Base-by-base conservation (phyloP, 2,888 invertebrate species). In the Stenodema calcarata region DNA sequence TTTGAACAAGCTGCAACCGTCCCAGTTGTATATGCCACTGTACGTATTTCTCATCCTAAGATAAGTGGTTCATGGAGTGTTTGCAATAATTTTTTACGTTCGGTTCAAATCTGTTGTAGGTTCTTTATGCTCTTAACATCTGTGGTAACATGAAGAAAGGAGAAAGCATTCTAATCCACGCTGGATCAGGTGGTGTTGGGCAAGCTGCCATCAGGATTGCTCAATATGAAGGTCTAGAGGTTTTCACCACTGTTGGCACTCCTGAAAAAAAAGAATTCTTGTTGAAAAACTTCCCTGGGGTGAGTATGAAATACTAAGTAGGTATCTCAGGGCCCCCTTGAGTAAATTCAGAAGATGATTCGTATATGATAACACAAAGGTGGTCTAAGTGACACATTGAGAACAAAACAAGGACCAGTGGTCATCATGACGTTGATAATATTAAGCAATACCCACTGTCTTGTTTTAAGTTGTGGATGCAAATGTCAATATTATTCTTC, bases 121-220 rank as follows among this genome's bases (percentile, higher is more conserved):
- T 69, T 12, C 18, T 70, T 0, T 79, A 81, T 14, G 79, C 94
- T 0, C 91, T 95, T 16, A 91, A 93, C 82, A 90, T 93, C 18
- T 91, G 92, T 87, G 94, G 94, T 62, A 91, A 92, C 88, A 92
- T 94, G 89, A 91, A 91, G 89, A 90, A 90, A 87, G 92, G 92
- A 0, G 91, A 92, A 85, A 90, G 90, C 42, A 88, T 92, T 50
- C 90, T 93, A 0, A 93, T 93, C 83, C 94, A 94, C 89, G 92
- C 94, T 0, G 94, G 94, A 4, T 94, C 94, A 88, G 95, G 95
- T 30, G 95, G 95, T 23, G 94, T 96, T 12, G 96, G 96, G 0
- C 94, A 95, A 90, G 95, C 96, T 0, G 95, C 96, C n/a, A 96
- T 96, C 87, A 92, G 94, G 75, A 92, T 95, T 44, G 95, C 95